Evolutionary conservation across 2,888 invertebrate species (phyloP), one percentile per base, ranked within the genome.

Genomic region (Agrilus cyanescens): DNA sequence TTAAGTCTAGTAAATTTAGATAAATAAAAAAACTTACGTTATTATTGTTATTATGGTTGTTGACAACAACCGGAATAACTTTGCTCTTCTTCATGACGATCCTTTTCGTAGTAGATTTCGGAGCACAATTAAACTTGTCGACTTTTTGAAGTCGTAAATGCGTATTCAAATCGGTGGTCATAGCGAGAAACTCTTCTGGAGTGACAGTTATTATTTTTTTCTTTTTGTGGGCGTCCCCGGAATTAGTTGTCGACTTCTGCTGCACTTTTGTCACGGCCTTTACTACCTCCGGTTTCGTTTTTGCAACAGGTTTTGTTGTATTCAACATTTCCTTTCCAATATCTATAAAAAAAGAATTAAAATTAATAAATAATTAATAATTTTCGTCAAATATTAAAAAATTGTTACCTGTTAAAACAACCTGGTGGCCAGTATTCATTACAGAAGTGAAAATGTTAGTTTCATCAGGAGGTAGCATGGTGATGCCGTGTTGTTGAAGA

Each of bases 401-500:
- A 18, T 12, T 40, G 36, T 45, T 60, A 80, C 80, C 80, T 47
- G 85, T 90, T 37, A 91, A 74, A 49, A 88, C 81, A 41, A 91
- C 78, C 47, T 85, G 85, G 58, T 89, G 82, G 1, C 91, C 91
- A 64, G 81, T 84, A 68, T 86, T 84, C 62, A 93, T 75, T 29
- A 88, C 89, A 46, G 78, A 81, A 50, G 82, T 81, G 44, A 89
- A 78, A 48, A 84, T 74, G 46, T 69, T 83, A 66, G 70, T 76
- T 52, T 81, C 79, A 62, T 89, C 89, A 15, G 79, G 73, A 39
- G 87, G 83, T 61, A 90, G 75, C 80, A 91, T 82, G 36, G 86
- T 82, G 57, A 90, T 88, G 48, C 89, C 90, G 67, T 90, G 88
- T 53, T 80, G 76, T 61, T 88, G 83, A 46, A 91, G 71, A 65